Conservation (phyloP, 2,888 invertebrate genomes). For the Tridacna gigas region DNA sequence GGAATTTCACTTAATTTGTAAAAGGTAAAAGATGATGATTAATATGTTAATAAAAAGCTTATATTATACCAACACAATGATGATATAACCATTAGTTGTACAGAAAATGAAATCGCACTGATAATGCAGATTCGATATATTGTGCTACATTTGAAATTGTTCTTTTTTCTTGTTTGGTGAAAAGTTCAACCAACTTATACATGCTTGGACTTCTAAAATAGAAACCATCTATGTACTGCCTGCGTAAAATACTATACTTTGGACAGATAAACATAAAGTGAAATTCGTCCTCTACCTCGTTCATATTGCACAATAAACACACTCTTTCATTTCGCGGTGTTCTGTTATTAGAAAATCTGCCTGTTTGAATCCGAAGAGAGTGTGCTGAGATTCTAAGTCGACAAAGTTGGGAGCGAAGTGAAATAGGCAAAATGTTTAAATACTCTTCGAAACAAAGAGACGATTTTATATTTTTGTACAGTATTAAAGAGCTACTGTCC, state of each 20-base stretch:
- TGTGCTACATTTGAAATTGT: not conserved
- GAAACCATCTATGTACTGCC: slow-evolving; percentile 4
- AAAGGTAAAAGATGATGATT: not conserved
- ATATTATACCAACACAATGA: not conserved
- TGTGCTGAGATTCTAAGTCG: slow-evolving; percentile 8
- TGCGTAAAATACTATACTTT: not conserved
- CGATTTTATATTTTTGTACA: not conserved
- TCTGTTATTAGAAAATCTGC: not conserved
- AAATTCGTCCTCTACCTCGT: slow-evolving; percentile 9
- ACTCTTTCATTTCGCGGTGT: not conserved
- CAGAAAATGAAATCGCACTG: not conserved
- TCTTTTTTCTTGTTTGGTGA: not conserved
- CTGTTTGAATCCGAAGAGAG: slow-evolving; percentile 1
- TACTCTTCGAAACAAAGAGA: not conserved
- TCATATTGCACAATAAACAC: not conserved
- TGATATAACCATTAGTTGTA: not conserved
- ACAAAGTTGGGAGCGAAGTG: not conserved
- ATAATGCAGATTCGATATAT: not conserved
- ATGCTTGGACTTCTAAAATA: slow-evolving; percentile 8
- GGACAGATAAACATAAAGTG: slow-evolving; percentile 4
- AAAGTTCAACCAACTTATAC: not conserved
- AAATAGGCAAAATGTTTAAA: not conserved
- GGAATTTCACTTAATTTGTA: not conserved
- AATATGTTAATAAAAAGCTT: not conserved
- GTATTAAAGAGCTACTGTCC: not conserved